Evolutionary conservation across 2,888 invertebrate species (phyloP).

Genomic region (Gortyna flavago): DNA sequence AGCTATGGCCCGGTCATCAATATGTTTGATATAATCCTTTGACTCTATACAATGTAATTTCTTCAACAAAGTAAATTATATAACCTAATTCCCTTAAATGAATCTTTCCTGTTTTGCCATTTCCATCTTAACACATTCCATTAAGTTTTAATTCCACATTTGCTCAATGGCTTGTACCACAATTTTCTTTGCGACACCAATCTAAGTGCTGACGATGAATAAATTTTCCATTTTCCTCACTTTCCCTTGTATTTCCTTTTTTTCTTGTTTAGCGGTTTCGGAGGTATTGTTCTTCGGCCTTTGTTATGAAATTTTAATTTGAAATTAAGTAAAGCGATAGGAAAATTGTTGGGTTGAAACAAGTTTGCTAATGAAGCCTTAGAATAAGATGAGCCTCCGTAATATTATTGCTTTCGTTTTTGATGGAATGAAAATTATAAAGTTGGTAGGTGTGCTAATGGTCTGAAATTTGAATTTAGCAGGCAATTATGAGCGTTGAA

Average conservation of each 20-base stretch:
- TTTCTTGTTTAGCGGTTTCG: slow-evolving; percentile 66
- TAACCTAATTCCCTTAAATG: slow-evolving; percentile 50
- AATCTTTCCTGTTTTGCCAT: slow-evolving; percentile 45
- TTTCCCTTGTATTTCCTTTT: slow-evolving; percentile 67
- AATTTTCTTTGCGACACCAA: slow-evolving; percentile 67
- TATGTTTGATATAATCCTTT: neutral
- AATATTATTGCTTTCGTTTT: slow-evolving; percentile 54
- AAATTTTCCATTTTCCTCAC: slow-evolving; percentile 76
- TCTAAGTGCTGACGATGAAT: slow-evolving; percentile 77
- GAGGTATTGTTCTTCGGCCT: slow-evolving; percentile 66
- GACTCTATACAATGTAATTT: slow-evolving; percentile 4
- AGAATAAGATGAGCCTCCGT: slow-evolving; percentile 52
- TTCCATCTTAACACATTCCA: slow-evolving; percentile 62
- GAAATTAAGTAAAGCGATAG: slow-evolving; percentile 68
- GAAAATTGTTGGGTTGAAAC: slow-evolving; percentile 51
- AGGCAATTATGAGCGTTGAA: slow-evolving; percentile 25
- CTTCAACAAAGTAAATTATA: slow-evolving; percentile 35
- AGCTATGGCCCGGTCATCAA: neutral
- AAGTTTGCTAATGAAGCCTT: slow-evolving; percentile 62
- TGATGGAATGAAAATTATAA: slow-evolving; percentile 49
- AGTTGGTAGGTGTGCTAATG: slow-evolving; percentile 45
- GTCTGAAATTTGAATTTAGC: slow-evolving; percentile 24
- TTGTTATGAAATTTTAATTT: slow-evolving; percentile 70
- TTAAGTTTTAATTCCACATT: slow-evolving; percentile 73
- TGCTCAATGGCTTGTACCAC: slow-evolving; percentile 69